A percentile compares a stretch with the other conserved stretches of the same genome.
Evolutionary conservation across 2,113 vertebrate genomes (phyloP).

Genomic region (Chaetops frenatus): DNA sequence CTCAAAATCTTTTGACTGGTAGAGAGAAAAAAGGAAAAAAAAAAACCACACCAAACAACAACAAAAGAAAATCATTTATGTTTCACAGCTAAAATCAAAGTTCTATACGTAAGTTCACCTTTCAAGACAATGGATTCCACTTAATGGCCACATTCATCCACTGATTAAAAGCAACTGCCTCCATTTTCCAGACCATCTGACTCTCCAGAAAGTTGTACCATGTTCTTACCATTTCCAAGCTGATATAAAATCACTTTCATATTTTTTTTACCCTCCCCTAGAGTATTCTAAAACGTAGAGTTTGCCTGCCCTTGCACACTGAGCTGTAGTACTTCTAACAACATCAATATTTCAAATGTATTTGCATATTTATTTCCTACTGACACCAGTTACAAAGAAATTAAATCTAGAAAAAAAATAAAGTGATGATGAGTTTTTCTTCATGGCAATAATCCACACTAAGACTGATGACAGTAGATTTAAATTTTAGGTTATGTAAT

Average conservation of each 20-base stretch:
- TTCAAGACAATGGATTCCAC: not conserved
- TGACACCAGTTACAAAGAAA: not conserved
- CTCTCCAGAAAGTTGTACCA: not conserved
- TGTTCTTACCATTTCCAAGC: not conserved
- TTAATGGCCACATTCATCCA: not conserved
- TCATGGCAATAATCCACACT: not conserved
- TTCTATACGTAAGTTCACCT: not conserved
- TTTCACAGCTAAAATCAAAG: not conserved
- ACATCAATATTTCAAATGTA: not conserved
- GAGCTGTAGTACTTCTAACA: not conserved
- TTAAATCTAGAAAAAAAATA: not conserved
- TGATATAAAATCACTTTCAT: not conserved
- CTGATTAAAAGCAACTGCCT: not conserved
- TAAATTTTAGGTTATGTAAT: conserved; percentile 8
- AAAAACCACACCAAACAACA: too few relatives aligned
- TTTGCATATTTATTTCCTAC: not conserved
- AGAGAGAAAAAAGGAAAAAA: not conserved
- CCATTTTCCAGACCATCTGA: not conserved
- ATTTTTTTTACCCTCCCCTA: not conserved
- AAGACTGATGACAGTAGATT: not conserved
- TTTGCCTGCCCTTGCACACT: not conserved
- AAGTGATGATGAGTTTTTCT: not conserved
- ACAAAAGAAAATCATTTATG: not conserved
- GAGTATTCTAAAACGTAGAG: not conserved
- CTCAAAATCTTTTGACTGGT: not conserved